Evolutionary conservation across 2,113 vertebrate species (phyloP), one percentile per base, ranked within the genome.

Genomic region (Oncorhynchus gorbuscha): DNA sequence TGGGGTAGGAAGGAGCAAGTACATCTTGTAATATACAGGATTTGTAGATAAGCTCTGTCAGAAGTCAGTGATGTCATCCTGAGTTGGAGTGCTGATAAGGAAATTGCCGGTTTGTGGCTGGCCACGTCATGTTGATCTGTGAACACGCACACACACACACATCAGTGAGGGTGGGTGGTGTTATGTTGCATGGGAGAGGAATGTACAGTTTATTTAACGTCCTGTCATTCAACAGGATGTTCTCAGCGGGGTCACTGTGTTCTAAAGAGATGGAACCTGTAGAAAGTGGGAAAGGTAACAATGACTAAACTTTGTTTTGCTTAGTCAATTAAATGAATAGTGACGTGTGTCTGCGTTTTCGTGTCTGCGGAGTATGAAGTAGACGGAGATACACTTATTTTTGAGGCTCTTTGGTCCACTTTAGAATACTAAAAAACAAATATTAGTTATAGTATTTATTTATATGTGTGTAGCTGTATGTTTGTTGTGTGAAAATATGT

Each of bases 201-300:
- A 62, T 24, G 16, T 35, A 35, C 35, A 35, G 35, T 51, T 75
- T 74, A 76, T 77, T 45, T 68, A 49, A 65, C 18, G 58, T 4
- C 32, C 8, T 49, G 4, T 69, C 58, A 66, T 28, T 18, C 51
- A 30, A 45, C 59, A 64, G 49, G 61, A 66, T 32, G 30, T 73
- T 73, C 22, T 26, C 13, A 73, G 30, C 14, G 6, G 24, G 24
- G 22, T 55, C 14, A 45, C 39, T 59, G 24, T 59, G 49, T 20
- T 73, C 71, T 58, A 55, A 49, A 28, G 55, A 20, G 55, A 20
- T 14, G 20, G 55, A 45, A 58, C 6, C 55, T 18, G 20, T 18
- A 14, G 55, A 58, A 14, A 3, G 16, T 58, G 14, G 9, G 9
- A 20, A 20, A 58, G 55, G 55, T 20, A 58, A 20, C 55, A 14